Base-by-base conservation (phyloP, 1,140 invertebrate genomes). In the Drosophila miranda region DNA sequence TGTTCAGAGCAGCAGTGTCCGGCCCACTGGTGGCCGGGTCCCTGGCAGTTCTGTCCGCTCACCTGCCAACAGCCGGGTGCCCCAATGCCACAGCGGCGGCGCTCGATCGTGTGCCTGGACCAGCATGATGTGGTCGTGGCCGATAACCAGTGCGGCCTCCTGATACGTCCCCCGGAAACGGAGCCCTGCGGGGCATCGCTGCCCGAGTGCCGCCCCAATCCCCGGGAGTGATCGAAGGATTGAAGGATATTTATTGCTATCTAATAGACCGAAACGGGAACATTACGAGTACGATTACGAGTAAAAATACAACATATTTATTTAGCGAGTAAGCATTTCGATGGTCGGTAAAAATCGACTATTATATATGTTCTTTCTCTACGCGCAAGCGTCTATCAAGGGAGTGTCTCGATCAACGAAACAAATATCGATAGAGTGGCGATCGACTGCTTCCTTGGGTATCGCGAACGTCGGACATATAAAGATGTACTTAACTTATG, bases 21-120 rank as follows among this genome's bases (percentile, higher is more conserved):
- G 4, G 94, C 94, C 0, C 94, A 94, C 77, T 96, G 95, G 95
- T 96, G 95, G 95, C 91, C 94, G 4, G 96, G 96, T 1, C 95
- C 95, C 0, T 97, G 96, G 96, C 95, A 96, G 78, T 93, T 95
- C 66, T 97, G 96, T 78, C 94, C 96, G 2, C 93, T 95, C 0
- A 95, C 94, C 1, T 97, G 96, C 79, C 79, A 78, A 2, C 77
- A 68, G 41, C 30, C 59, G 5, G 86, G 75, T 30, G 26, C 2
- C 91, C 93, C 2, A 92, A 93, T 13, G 92, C 92, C 0, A 3
- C 91, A 93, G 14, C 92, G 94, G 34, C 92, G 94, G 6, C 91
- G 96, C 28, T 95, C 94, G 13, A 94, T 97, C 1, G 94, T 97
- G 89, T 97, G 96, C 81, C 93, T 96, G 2, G 92, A 93, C 60